Base-by-base conservation (phyloP, 1,140 invertebrate genomes). In the Caenorhabditis inopinata region DNA sequence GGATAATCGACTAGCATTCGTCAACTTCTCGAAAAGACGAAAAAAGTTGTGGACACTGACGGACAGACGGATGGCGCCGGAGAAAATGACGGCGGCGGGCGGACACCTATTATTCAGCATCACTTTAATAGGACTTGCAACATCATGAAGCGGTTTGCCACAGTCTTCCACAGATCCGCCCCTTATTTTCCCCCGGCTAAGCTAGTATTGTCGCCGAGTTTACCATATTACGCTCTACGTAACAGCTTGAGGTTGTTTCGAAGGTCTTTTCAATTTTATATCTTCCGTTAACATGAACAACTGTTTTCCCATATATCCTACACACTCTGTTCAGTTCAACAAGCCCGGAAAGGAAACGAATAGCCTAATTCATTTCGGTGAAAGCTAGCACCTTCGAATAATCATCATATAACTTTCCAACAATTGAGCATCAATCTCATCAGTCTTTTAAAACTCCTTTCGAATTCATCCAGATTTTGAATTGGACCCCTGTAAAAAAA, bases 1-100 rank as follows among this genome's bases (percentile, higher is more conserved):
- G 58, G 58, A 68, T 68, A 68, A 68, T 68, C 58, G 58, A 68
- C 32, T 68, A n/a, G 58, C 58, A 68, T 68, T 68, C 58, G 58
- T 68, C 51, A 58, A 27, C 38, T 68, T 68, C 58, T 68, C 58
- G 58, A 68, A 68, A 51, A 38, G 29, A 29, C 27, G 51, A 9
- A 68, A 68, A 32, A 68, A 68, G 32, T 32, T 68, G 58, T 38
- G 29, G 58, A 29, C 32, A 68, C 58, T 38, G 58, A 68, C 58
- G 23, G 58, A 68, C 58, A 18, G 58, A 68, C n/a, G 58, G 32
- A 58, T 58, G 51, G 27, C 51, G 51, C 51, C 58, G 58, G 21
- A 38, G 58, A 38, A 5, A 4, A 23, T 21, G 58, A 68, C 32
- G 58, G 23, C 32, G 27, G 35, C 51, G 25, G 35, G n/a, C 51